These are phyloP conservation scores for Hybos culiciformis DNA, from an alignment of 2,888 invertebrate genomes.

Conservation along the genomic window DNA sequence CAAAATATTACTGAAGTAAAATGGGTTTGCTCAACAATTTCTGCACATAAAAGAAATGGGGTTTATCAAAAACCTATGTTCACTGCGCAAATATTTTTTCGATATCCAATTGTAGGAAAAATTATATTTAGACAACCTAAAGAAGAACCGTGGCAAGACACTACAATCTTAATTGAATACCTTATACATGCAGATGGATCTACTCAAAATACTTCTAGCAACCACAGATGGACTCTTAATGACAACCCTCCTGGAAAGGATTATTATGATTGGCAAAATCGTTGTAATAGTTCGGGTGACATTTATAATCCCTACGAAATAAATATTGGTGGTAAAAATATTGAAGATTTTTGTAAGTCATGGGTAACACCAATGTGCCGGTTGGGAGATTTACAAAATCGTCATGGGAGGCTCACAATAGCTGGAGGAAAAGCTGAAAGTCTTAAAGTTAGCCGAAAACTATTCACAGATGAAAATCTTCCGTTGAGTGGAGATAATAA, in stretches of 20 bases:
- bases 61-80: constrained; percentile 56
- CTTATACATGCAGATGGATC: constrained; percentile 80
- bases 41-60: constrained; percentile 48
- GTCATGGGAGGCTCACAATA: constrained; percentile 56
- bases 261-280: constrained; percentile 78
- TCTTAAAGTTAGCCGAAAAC: constrained; percentile 48
- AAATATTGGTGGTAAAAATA: constrained; percentile 48
- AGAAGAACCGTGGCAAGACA: constrained; percentile 71
- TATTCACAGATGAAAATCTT: constrained; percentile 66
- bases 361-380: constrained; percentile 48
- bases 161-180: constrained; percentile 68
- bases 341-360: constrained; percentile 43
- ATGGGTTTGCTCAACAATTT: constrained; percentile 48
- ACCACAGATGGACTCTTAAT: constrained; percentile 76
- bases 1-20: constrained; percentile 25
- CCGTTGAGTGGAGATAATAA: constrained; percentile 61
- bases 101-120: constrained; percentile 78
- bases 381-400: constrained; percentile 62
- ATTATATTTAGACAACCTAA: constrained; percentile 69
- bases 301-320: constrained; percentile 67
- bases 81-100: constrained; percentile 67
- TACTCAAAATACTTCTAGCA: constrained; percentile 54
- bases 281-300: constrained; percentile 66
- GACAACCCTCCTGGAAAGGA: constrained; percentile 66
- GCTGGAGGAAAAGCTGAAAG: constrained; percentile 59